These are phyloP conservation scores for Sciaenops ocellatus DNA, from an alignment of 2,797 vertebrate species.

Conservation along the genomic window DNA sequence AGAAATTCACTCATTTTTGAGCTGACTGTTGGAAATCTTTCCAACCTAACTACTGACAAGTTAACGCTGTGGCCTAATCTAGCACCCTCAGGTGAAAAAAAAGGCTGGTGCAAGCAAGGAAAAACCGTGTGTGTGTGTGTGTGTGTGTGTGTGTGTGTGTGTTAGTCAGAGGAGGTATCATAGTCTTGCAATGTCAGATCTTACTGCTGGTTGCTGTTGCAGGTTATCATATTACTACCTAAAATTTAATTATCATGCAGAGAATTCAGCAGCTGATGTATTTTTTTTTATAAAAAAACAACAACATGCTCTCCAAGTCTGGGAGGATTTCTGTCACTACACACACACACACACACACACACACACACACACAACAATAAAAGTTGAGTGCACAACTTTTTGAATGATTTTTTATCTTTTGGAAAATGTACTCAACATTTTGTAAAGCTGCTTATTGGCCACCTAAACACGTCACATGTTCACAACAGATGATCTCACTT, in stretches of 20 bases:
- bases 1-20: constrained; percentile 13
- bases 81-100: constrained; percentile 34
- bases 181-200: constrained; percentile 50
- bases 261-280: constrained; percentile 40
- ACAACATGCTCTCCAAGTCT: neutral
- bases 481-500: constrained; percentile 26
- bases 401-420: constrained; percentile 9
- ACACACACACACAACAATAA: constrained; percentile 10
- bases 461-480: neutral
- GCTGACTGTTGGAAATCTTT: constrained; percentile 33
- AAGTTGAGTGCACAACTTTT: neutral
- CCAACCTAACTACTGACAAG: constrained; percentile 31
- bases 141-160: constrained; percentile 44
- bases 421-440: neutral
- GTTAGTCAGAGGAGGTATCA: constrained; percentile 28
- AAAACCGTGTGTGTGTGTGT: constrained; percentile 42
- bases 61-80: constrained; percentile 38
- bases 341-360: neutral
- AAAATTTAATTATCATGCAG: constrained; percentile 54
- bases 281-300: constrained; percentile 20
- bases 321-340: constrained; percentile 15
- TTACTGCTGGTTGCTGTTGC: constrained; percentile 33
- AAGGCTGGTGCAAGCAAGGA: constrained; percentile 43
- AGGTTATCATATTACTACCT: constrained; percentile 56
- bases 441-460: constrained; percentile 6